Conservation (phyloP, 53 echinoderm and acorn worm genomes). For the Actinopyga echinites region DNA sequence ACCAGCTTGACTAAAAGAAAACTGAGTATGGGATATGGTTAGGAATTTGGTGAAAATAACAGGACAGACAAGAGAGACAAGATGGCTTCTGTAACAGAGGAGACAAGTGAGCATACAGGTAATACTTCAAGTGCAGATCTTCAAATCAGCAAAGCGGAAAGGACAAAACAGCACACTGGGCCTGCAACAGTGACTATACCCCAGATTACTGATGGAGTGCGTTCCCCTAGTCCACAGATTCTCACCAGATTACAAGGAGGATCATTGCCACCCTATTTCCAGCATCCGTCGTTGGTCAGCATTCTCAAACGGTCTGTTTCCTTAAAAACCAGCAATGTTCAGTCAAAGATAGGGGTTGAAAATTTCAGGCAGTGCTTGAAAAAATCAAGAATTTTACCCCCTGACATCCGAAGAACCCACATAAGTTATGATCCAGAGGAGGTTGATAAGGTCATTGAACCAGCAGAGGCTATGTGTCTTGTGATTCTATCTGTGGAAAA, state of each 20-base stretch:
- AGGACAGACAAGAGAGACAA: too few species aligned
- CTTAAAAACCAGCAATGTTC: background rate
- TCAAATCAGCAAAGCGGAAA: too few species aligned
- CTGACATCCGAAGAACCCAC: background rate
- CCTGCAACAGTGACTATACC: too few species aligned
- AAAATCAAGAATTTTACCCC: background rate
- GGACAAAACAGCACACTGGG: too few species aligned
- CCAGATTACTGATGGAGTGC: too few species aligned
- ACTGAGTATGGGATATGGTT: too few species aligned
- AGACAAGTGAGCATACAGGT: too few species aligned
- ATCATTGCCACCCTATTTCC: background rate
- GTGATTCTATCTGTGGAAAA: constrained; percentile 45
- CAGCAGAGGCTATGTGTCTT: constrained; percentile 23
- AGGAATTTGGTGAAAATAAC: too few species aligned
- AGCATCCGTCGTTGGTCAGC: background rate
- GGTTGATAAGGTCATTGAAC: background rate
- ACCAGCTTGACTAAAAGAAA: too few species aligned
- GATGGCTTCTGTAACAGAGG: too few species aligned
- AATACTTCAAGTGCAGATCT: too few species aligned
- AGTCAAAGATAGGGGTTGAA: background rate
- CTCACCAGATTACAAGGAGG: background rate
- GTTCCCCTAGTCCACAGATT: too few species aligned
- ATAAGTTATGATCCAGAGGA: background rate
- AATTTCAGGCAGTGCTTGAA: background rate
- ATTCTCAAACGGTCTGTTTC: background rate